These are phyloP conservation scores for Perccottus glenii DNA, from an alignment of 2,113 vertebrate genomes.

Conservation along the genomic window DNA sequence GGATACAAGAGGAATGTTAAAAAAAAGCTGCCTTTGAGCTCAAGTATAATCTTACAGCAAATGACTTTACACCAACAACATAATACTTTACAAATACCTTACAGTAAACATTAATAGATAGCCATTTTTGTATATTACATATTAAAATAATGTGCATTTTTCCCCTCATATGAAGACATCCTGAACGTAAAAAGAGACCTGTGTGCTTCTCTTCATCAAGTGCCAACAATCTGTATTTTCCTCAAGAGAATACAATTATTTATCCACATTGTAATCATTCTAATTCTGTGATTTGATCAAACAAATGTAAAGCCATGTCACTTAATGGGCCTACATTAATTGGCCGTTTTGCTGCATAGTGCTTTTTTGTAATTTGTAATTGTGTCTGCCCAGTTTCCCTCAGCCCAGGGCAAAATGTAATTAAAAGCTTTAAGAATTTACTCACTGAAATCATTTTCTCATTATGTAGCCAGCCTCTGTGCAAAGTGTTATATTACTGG, in stretches of 20 bases:
- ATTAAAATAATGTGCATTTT: constrained; percentile 81
- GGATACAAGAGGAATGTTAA: constrained; percentile 50
- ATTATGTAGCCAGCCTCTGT: constrained; percentile 72
- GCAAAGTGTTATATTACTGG: constrained; percentile 68
- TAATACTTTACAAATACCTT: constrained; percentile 77
- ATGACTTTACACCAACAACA: constrained; percentile 71
- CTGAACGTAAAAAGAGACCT: constrained; percentile 41
- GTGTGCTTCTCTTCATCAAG: constrained; percentile 58
- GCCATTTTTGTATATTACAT: constrained; percentile 80
- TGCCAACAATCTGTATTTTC: constrained; percentile 56
- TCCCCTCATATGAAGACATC: constrained; percentile 51
- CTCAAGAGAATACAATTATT: constrained; percentile 46
- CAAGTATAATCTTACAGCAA: constrained; percentile 74
- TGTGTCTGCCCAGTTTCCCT: constrained; percentile 66
- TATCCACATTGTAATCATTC: constrained; percentile 13
- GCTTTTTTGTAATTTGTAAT: constrained; percentile 73
- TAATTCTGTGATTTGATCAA: constrained; percentile 16
- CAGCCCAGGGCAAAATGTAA: constrained; percentile 79
- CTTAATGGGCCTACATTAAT: constrained; percentile 16
- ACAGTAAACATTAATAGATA: constrained; percentile 83
- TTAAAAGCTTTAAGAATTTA: constrained; percentile 79
- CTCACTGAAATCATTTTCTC: constrained; percentile 76
- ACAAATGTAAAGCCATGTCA: constrained; percentile 2
- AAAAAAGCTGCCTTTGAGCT: constrained; percentile 55
- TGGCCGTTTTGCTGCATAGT: constrained; percentile 40